Base-by-base conservation (phyloP, 2,113 vertebrate species). In the Stigmatopora argus region DNA sequence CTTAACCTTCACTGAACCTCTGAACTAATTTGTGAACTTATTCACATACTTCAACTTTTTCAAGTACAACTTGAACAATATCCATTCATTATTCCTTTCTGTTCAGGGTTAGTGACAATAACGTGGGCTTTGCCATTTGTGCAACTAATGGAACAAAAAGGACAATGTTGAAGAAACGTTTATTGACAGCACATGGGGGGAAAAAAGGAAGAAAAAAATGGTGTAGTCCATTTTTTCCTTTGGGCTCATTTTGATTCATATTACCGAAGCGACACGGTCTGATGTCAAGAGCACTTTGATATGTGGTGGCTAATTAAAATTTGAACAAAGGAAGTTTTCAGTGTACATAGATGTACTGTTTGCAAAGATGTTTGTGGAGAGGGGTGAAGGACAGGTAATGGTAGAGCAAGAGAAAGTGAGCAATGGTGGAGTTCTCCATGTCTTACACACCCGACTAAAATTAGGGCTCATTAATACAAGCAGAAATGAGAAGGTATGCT, bases 321-420 rank as follows among this genome's bases (percentile, higher is more conserved):
- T 82, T 69, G 68, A 88, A 87, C 82, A 89, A 88, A 90, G 87
- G 80, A 74, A 68, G 80, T 80, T 87, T 80, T 79, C 79, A 78
- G 74, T 41, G 7, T 69, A 78, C 81, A 78, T 69, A 41, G 77
- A 13, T 38, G 18, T 44, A 35, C 35, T 41, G 58, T 44, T 41
- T n/a, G 48, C 17, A n/a, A 21, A 4, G 49, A 49, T n/a, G 18
- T n/a, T 12, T 7, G 49, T 19, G 49, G 18, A 7, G 57, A 62
- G 65, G 59, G 65, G 70, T 51, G 52, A 67, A 66, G 62, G 70
- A 72, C 57, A 34, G 69, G 69, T 65, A 72, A 63, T 57, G 59
- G 73, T 53, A 71, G 58, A 70, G 62, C 17, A 56, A 11, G 53
- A 55, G 66, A 75, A 78, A 78, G 76, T 75, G 76, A 82, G 78